phyloP scores from a whole-genome alignment of 2,797 vertebrate genomes.

The Kryptopterus vitreolus region DNA sequence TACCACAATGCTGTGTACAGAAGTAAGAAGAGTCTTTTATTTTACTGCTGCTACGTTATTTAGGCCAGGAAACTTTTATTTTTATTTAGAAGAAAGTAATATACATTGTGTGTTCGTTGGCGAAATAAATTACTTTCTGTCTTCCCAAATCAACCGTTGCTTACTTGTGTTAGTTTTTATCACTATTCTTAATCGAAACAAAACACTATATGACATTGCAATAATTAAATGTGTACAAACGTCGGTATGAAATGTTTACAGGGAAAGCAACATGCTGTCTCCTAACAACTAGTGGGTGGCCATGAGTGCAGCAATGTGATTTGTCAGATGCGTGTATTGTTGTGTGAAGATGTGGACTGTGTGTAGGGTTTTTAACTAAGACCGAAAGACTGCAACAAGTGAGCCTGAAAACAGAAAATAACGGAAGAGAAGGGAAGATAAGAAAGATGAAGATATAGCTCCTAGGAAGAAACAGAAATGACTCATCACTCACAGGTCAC shows the following conservation, averaged over 20 bases:
- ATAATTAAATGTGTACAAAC: neutral
- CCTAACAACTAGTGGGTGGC: neutral
- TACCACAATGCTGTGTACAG: neutral
- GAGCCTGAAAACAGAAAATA: neutral
- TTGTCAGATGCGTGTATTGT: neutral
- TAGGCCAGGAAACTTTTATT: neutral
- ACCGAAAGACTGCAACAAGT: neutral
- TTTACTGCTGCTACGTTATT: neutral
- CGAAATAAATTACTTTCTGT: neutral
- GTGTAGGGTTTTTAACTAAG: neutral
- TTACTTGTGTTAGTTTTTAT: neutral
- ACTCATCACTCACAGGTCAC: neutral
- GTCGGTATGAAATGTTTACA: neutral
- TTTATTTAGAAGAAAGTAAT: neutral
- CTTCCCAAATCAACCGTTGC: too few relatives aligned
- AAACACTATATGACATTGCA: neutral
- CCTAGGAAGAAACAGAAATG: neutral
- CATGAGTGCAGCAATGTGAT: neutral
- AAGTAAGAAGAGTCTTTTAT: neutral
- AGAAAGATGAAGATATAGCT: neutral
- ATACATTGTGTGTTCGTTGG: neutral
- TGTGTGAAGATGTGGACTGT: neutral
- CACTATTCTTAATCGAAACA: neutral
- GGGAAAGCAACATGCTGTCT: too few relatives aligned
- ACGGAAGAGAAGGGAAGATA: neutral